Evolutionary conservation across 1,140 invertebrate genomes (phyloP).

Genomic region (Antheraea mylitta): DNA sequence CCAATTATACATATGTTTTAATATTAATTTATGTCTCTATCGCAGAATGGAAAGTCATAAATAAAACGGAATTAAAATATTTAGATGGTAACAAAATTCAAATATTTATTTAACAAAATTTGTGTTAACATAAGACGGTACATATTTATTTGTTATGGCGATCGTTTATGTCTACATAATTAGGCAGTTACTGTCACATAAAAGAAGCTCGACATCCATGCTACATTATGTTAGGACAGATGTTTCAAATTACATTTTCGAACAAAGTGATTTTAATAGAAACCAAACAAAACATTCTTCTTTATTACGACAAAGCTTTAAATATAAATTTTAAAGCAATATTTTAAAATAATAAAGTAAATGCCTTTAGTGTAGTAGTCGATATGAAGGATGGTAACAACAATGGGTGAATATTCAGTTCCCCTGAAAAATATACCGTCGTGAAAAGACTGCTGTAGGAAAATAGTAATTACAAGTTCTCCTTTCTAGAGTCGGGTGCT

Average conservation of each 20-base stretch:
- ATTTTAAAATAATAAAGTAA: not conserved
- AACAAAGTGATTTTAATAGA: not conserved
- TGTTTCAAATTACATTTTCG: not conserved
- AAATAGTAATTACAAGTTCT: conserved; percentile 77
- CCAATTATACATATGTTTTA: conserved; percentile 17
- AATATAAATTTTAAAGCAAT: not conserved
- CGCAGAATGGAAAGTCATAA: conserved; percentile 8
- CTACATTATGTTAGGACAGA: conserved; percentile 17
- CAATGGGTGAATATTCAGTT: conserved; percentile 36
- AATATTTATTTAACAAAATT: conserved; percentile 29
- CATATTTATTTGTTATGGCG: conserved; percentile 25
- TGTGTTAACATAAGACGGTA: conserved; percentile 16
- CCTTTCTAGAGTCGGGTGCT: conserved; percentile 41
- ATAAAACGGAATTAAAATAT: not conserved
- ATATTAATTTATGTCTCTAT: conserved; percentile 38
- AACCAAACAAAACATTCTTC: not conserved
- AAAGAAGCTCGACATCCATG: conserved; percentile 15
- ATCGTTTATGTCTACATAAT: conserved; percentile 29
- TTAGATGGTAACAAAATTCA: not conserved
- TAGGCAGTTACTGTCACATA: conserved; percentile 30
- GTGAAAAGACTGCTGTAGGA: conserved; percentile 68
- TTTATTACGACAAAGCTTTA: not conserved
- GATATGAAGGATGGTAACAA: conserved; percentile 30
- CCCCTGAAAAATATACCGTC: conserved; percentile 67
- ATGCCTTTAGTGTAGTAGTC: conserved; percentile 24